Conservation (phyloP, 1,140 invertebrate species). For the Portunus trituberculatus region DNA sequence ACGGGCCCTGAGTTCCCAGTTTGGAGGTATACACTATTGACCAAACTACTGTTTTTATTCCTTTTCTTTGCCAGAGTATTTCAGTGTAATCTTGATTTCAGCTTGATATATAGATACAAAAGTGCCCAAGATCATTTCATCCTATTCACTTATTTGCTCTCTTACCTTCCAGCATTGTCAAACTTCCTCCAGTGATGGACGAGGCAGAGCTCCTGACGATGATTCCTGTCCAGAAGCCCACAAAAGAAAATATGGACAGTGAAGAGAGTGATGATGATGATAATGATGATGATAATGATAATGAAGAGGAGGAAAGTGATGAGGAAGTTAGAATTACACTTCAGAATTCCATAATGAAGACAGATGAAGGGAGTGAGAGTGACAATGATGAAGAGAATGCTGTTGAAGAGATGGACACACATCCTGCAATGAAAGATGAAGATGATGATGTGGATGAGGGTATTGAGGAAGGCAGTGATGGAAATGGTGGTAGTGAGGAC, state of each 20-base stretch:
- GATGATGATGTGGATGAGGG: constrained; percentile 37
- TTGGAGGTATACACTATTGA: too few species aligned
- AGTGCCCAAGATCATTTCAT: neutral
- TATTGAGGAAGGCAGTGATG: neutral
- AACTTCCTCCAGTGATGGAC: neutral
- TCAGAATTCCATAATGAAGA: constrained; percentile 45
- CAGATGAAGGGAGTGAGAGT: constrained; percentile 2
- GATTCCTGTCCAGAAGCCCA: neutral
- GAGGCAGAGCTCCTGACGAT: constrained; percentile 8
- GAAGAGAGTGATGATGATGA: neutral
- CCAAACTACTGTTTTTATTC: neutral
- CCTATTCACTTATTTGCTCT: neutral
- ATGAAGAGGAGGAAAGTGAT: constrained; percentile 15
- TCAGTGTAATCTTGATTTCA: neutral
- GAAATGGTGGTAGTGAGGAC: neutral
- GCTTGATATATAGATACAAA: neutral
- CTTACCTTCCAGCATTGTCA: neutral
- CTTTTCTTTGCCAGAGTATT: neutral
- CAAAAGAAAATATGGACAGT: neutral
- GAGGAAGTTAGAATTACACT: neutral
- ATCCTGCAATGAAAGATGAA: neutral
- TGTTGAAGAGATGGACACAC: neutral
- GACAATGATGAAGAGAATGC: neutral
- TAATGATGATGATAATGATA: constrained; percentile 8
- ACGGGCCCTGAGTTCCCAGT: too few species aligned